phyloP scores from a whole-genome alignment of 92 coral and sea anemone genomes.

The Metridium senile region DNA sequence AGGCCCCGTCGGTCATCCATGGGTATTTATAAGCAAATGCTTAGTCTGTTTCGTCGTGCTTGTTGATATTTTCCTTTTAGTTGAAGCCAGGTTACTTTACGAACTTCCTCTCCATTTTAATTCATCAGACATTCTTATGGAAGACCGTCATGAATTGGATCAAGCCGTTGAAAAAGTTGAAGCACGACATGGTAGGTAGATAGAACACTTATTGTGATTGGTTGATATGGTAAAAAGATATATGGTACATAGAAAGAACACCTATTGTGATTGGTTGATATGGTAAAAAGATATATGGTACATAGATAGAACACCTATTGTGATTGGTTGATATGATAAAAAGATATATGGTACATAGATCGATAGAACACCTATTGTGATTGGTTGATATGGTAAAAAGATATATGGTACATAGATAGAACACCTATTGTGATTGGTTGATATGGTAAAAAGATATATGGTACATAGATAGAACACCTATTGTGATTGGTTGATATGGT shows the following conservation, averaged over 20 bases:
- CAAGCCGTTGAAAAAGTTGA: not conserved
- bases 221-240: not conserved
- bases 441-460: not conserved
- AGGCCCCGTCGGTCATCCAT: not conserved
- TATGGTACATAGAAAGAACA: not conserved
- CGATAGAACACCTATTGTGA: too few species aligned
- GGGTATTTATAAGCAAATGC: not conserved
- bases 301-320: too few species aligned
- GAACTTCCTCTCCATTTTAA: not conserved
- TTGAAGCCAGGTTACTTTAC: not conserved
- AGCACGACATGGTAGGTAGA: not conserved
- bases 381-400: too few species aligned
- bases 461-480: not conserved
- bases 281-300: too few species aligned
- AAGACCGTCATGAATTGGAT: not conserved
- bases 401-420: too few species aligned
- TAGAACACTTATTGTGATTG: not conserved
- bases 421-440: not conserved
- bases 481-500: not conserved
- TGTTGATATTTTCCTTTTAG: too few species aligned
- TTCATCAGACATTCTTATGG: not conserved
- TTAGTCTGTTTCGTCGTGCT: too few species aligned
- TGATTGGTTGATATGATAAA: too few species aligned
- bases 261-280: not conserved
- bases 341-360: too few species aligned